Conservation (phyloP, 1,140 invertebrate species). For the Solenopsis invicta region DNA sequence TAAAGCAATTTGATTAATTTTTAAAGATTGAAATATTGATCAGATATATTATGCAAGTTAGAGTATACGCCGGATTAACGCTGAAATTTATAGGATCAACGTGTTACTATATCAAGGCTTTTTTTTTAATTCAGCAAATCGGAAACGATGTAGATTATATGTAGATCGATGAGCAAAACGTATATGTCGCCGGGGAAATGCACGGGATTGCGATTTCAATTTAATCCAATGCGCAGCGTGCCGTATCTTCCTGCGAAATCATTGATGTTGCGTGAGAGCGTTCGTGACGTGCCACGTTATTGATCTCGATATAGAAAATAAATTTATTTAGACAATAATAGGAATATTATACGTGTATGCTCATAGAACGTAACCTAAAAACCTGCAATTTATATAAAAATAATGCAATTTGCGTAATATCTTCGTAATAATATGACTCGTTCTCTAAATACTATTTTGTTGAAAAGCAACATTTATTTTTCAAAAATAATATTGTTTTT, state of each 20-base stretch:
- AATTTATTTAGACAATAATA: slow-evolving; percentile 45
- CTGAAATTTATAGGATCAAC: not conserved
- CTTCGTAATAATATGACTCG: not conserved
- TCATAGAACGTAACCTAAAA: not conserved
- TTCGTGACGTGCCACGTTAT: slow-evolving; percentile 42
- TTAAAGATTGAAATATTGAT: not conserved
- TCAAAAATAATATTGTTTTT: not conserved
- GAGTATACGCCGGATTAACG: not conserved
- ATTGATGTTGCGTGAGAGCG: slow-evolving; percentile 48
- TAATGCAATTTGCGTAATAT: not conserved
- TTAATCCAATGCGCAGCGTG: slow-evolving; percentile 50
- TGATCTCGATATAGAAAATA: slow-evolving; percentile 48
- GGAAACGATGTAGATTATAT: slow-evolving; percentile 36
- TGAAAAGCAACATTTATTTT: not conserved
- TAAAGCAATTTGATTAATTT: not conserved
- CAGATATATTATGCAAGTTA: not conserved
- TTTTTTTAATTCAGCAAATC: slow-evolving; percentile 43
- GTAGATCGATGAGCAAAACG: slow-evolving; percentile 41
- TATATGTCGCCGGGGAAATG: slow-evolving; percentile 36
- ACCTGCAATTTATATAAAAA: not conserved
- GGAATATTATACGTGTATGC: not conserved
- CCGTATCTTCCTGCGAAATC: slow-evolving; percentile 46
- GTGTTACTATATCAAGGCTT: not conserved
- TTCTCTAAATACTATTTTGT: not conserved
- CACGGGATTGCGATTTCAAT: slow-evolving; percentile 58